Conservation (phyloP, 2,797 vertebrate genomes). For the Melopsittacus undulatus region DNA sequence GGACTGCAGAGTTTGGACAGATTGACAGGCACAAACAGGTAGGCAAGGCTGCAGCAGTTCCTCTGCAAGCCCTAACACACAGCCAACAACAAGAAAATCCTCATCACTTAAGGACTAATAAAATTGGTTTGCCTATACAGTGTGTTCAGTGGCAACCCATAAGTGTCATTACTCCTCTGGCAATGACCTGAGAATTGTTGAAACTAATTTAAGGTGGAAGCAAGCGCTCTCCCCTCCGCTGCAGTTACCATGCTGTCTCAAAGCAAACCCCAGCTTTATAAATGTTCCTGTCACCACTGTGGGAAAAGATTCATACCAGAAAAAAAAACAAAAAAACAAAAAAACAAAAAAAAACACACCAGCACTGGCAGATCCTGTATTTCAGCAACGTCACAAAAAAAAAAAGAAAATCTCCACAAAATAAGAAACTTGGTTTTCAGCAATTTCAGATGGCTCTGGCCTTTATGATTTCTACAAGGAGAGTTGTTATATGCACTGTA, state of each 20-base stretch:
- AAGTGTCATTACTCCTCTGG: not conserved
- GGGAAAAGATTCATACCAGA: not conserved
- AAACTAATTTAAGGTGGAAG: not conserved
- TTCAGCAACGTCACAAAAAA: not conserved
- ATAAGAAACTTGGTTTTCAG: not conserved
- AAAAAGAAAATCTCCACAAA: not conserved
- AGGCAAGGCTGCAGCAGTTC: not conserved
- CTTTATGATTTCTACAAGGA: not conserved
- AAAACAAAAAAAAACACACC: not conserved
- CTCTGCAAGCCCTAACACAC: not conserved
- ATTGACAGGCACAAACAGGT: not conserved
- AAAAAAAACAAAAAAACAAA: too few species aligned
- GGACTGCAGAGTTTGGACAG: not conserved
- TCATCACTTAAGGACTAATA: not conserved
- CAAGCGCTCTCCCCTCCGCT: accelerated
- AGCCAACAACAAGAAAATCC: not conserved
- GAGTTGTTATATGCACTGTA: not conserved
- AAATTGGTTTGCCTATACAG: not conserved
- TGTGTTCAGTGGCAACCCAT: not conserved
- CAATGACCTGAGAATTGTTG: not conserved
- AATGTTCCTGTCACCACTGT: not conserved
- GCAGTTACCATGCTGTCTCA: not conserved
- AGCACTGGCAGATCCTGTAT: not conserved
- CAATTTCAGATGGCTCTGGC: not conserved
- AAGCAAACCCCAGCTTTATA: not conserved